Conservation (phyloP, 1,140 invertebrate genomes). For the Philaenus spumarius region DNA sequence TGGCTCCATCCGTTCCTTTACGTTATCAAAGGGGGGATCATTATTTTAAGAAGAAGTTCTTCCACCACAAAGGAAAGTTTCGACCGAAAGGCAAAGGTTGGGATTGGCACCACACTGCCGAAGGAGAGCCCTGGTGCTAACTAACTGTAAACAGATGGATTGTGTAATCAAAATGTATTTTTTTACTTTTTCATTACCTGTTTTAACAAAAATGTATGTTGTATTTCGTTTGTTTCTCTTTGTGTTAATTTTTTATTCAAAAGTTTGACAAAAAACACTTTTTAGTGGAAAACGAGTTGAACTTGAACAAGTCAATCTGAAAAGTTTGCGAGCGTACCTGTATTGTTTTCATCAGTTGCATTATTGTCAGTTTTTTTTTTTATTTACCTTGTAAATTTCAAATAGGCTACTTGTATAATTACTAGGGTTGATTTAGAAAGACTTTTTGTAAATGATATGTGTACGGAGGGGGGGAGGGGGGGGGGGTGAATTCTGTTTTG, state of each 20-base stretch:
- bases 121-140: constrained; percentile 26
- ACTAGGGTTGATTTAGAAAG: no score
- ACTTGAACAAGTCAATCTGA: neutral
- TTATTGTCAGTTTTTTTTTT: no score
- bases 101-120: constrained; percentile 50
- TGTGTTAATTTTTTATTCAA: neutral
- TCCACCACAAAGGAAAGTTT: constrained; percentile 54
- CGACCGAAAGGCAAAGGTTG: constrained; percentile 67
- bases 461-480: no score
- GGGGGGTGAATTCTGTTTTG: no score
- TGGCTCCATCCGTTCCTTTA: constrained; percentile 43
- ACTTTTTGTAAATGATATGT: no score
- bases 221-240: neutral
- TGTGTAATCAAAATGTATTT: neutral
- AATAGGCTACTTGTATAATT: no score
- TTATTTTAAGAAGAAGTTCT: constrained; percentile 75
- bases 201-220: neutral
- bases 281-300: neutral
- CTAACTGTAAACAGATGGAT: neutral
- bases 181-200: neutral
- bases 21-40: constrained; percentile 52
- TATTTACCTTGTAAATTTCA: no score
- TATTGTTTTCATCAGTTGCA: no score
- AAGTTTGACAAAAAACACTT: neutral
- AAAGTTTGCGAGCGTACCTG: neutral